Evolutionary conservation across 2,888 invertebrate species (phyloP), one percentile per base, ranked within the genome.

Genomic region (Drosophila kokeensis): DNA sequence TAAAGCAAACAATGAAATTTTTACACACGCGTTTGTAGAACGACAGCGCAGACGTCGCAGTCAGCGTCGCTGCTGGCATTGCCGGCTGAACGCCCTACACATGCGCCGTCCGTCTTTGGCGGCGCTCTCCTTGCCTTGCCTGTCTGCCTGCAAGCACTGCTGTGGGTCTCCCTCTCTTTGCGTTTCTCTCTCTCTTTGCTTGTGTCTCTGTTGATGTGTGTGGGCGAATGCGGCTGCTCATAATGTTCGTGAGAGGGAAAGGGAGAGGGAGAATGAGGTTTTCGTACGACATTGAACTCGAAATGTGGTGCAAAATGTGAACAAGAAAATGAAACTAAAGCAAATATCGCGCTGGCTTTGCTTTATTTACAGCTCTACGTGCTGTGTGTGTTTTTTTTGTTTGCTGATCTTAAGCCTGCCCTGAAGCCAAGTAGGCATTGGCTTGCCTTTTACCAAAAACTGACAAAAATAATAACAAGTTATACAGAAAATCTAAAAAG

Each of bases 231-330:
- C 15, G 81, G 73, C 87, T 76, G 45, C 24, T 24, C 79, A 82
- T 82, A 83, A 86, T 86, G 82, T 75, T 83, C 84, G 83, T 83
- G 87, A 79, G 86, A 34, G 34, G 4, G 4, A 34, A 13, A 34
- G 34, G 34, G 4, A 38, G 38, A 38, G 21, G 34, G 15, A 73
- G 87, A 86, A 88, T 88, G 89, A 81, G 87, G 87, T 87, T 88
- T 83, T 87, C 79, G 89, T 81, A 84, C 91, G 91, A 89, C 91
- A 91, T 91, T 91, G 91, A 91, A 91, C 91, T 91, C 90, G 87
- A 90, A 87, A 84, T 84, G 82, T 86, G 84, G 82, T 84, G 80
- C 74, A 73, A 73, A 55, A 70, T 69, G 58, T 50, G 53, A 60
- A 53, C 53, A 82, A 76, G 72, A 81, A 79, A 81, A 76, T 57